Percentiles rank a stretch among this genome's conserved stretches.
Evolutionary conservation across 2,797 vertebrate species (phyloP).

Genomic region (Coreius guichenoti): DNA sequence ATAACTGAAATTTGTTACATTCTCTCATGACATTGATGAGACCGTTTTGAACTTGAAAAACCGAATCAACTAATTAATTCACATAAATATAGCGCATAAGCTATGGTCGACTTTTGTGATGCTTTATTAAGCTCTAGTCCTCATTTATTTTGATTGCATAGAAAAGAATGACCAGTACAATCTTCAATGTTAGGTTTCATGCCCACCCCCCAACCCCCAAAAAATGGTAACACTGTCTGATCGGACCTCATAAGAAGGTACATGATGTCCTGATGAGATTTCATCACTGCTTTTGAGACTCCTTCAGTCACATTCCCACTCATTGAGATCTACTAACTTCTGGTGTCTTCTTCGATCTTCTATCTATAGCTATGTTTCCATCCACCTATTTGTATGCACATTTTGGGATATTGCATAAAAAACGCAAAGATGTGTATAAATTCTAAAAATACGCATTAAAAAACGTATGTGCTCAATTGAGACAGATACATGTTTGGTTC

Average conservation of each 20-base stretch:
- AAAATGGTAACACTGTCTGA: not conserved
- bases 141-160: not conserved
- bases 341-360: not conserved
- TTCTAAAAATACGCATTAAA: too few species aligned
- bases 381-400: too few species aligned
- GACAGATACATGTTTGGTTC: too few species aligned
- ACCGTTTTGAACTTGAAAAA: not conserved
- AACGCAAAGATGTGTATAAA: too few species aligned
- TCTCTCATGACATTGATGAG: not conserved
- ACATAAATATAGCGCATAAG: not conserved
- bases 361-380: too few species aligned
- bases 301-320: not conserved
- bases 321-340: not conserved
- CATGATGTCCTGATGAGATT: not conserved
- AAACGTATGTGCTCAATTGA: too few species aligned
- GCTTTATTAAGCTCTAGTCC: not conserved
- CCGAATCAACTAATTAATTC: not conserved
- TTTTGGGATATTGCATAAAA: too few species aligned
- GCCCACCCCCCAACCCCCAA: not conserved
- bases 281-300: constrained; percentile 3
- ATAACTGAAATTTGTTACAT: not conserved
- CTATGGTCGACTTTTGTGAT: not conserved
- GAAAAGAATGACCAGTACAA: not conserved
- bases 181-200: not conserved
- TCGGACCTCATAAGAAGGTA: not conserved